Conservation (phyloP, 2,113 vertebrate species). For the Elaphurus davidianus region DNA sequence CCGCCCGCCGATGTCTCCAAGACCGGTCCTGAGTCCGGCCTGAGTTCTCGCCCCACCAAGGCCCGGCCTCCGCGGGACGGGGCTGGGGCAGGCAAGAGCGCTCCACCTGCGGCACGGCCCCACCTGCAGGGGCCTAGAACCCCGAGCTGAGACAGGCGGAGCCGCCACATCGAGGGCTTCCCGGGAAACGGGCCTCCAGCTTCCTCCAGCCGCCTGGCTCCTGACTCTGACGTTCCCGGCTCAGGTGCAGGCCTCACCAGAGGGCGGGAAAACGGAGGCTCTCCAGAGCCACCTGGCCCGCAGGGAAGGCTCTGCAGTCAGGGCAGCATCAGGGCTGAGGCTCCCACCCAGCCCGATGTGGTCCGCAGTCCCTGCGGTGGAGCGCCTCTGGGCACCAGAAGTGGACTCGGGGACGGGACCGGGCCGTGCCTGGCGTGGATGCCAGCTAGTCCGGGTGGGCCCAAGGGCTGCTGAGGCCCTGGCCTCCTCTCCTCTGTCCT, state of each 20-base stretch:
- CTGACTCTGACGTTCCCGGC: background rate
- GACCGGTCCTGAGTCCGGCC: slow-evolving; percentile 72
- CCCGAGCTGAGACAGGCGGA: accelerated
- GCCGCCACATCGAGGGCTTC: background rate
- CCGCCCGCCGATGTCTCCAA: slow-evolving; percentile 45
- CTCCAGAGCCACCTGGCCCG: background rate
- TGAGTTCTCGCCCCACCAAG: slow-evolving; percentile 69
- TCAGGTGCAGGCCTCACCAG: accelerated
- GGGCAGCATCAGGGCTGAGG: accelerated
- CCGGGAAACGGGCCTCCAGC: background rate
- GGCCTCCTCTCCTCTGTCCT: accelerated
- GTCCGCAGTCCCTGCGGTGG: accelerated
- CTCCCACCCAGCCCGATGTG: accelerated
- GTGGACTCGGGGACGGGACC: accelerated
- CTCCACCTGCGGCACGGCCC: background rate
- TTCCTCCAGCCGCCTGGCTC: background rate
- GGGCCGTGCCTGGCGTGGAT: background rate
- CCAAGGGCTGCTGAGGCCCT: no score
- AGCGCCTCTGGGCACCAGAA: accelerated
- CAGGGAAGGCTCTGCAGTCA: accelerated
- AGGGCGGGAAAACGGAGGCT: background rate
- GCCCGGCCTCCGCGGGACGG: slow-evolving; percentile 72
- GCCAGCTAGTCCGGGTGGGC: accelerated
- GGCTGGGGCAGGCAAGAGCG: background rate
- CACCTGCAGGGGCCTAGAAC: background rate